phyloP scores from a whole-genome alignment of 2,113 vertebrate genomes.

The Ia io region DNA sequence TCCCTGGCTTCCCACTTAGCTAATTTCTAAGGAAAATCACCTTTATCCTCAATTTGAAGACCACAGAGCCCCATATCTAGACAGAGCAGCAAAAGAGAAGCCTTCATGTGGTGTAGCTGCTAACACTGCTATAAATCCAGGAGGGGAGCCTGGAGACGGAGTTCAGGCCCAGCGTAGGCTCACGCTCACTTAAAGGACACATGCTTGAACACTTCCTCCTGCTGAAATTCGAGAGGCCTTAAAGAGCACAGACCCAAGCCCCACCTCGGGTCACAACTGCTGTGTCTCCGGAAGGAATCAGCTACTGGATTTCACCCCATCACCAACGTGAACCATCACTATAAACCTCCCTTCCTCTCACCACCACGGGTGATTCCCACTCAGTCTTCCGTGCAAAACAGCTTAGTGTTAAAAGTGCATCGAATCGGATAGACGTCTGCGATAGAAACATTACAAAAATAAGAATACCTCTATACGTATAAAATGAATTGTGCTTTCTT shows the following conservation, averaged over 20 bases:
- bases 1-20: background rate
- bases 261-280: background rate
- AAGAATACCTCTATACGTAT: conserved; percentile 72
- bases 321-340: background rate
- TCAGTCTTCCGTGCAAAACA: conserved; percentile 76
- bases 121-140: conserved; percentile 76
- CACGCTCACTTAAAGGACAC: background rate
- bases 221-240: background rate
- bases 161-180: background rate
- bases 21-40: background rate
- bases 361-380: background rate
- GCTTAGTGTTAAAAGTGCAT: conserved; percentile 77
- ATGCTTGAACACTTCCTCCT: background rate
- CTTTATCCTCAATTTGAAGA: conserved; percentile 2
- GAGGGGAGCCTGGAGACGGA: conserved; percentile 1
- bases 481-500: conserved; percentile 84
- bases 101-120: background rate
- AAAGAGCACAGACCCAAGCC: background rate
- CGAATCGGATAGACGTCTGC: conserved; percentile 68
- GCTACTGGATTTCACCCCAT: background rate
- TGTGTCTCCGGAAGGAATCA: background rate
- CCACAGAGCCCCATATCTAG: background rate
- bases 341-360: conserved; percentile 42
- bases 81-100: background rate
- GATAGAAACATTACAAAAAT: conserved; percentile 82